Conservation (phyloP, 2,113 vertebrate species). For the Xyrauchen texanus region DNA sequence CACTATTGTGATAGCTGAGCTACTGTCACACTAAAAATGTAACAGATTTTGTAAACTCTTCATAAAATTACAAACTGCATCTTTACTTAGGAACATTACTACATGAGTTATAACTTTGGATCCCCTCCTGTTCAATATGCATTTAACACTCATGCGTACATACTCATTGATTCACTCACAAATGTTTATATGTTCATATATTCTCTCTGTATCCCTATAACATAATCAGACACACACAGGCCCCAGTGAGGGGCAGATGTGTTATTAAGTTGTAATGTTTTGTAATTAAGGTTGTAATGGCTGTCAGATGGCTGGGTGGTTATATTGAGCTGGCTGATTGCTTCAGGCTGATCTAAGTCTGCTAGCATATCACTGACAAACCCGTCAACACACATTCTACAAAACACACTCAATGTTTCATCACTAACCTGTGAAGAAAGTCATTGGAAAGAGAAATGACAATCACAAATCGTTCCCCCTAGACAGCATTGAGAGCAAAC, state of each 20-base stretch:
- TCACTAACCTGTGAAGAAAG: constrained; percentile 57
- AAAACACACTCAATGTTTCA: constrained; percentile 53
- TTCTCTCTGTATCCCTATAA: not conserved
- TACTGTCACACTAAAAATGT: too few species aligned
- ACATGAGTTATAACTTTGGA: not conserved
- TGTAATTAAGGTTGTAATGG: constrained; percentile 63
- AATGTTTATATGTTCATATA: constrained; percentile 6
- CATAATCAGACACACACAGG: not conserved
- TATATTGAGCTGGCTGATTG: constrained; percentile 63
- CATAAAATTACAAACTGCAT: too few species aligned
- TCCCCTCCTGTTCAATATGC: constrained; percentile 11
- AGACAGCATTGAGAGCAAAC: too few species aligned
- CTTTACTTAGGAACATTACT: not conserved
- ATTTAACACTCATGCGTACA: constrained; percentile 1
- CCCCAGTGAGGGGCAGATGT: constrained; percentile 56
- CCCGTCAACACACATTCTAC: constrained; percentile 48
- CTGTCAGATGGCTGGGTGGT: constrained; percentile 56
- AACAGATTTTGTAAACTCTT: too few species aligned
- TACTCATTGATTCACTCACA: constrained; percentile 28
- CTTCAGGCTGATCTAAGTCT: constrained; percentile 63
- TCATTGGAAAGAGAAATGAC: too few species aligned
- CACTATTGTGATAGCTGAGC: too few species aligned
- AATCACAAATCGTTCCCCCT: too few species aligned
- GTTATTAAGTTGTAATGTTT: constrained; percentile 58
- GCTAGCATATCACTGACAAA: constrained; percentile 52